Evolutionary conservation across 2,888 invertebrate genomes (phyloP).

Genomic region (Macropis europaea): DNA sequence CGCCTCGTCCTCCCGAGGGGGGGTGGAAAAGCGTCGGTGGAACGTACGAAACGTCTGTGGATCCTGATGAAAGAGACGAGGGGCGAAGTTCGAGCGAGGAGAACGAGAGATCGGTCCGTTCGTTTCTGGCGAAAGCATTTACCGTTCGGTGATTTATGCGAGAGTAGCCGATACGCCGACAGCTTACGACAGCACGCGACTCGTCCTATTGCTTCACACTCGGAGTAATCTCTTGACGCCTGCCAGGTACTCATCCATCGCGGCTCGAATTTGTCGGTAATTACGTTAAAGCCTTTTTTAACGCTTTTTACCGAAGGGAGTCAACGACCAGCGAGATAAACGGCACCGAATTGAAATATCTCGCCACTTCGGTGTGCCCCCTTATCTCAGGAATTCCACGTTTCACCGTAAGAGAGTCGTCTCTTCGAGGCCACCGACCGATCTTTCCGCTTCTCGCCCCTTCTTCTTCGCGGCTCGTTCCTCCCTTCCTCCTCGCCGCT

Average conservation of each 20-base stretch:
- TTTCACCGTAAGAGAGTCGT: slow-evolving; percentile 64
- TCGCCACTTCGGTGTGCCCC: slow-evolving; percentile 50
- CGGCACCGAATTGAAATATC: slow-evolving; percentile 66
- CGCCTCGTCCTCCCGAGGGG: neutral
- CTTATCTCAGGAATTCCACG: slow-evolving; percentile 68
- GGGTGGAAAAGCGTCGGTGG: neutral
- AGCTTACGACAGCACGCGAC: slow-evolving; percentile 47
- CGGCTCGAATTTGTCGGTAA: slow-evolving; percentile 63
- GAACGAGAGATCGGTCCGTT: too few relatives aligned
- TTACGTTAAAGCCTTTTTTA: slow-evolving; percentile 61
- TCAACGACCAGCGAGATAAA: slow-evolving; percentile 58
- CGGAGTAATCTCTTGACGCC: slow-evolving; percentile 50
- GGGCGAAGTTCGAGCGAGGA: neutral
- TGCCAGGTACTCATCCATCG: slow-evolving; percentile 53
- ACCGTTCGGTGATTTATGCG: slow-evolving; percentile 54
- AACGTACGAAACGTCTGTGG: neutral
- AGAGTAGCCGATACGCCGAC: slow-evolving; percentile 34
- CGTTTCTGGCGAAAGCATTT: slow-evolving; percentile 39
- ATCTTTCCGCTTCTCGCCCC: slow-evolving; percentile 26
- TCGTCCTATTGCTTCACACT: slow-evolving; percentile 44
- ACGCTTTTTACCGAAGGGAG: slow-evolving; percentile 50
- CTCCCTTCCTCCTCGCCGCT: neutral
- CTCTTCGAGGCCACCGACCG: slow-evolving; percentile 30
- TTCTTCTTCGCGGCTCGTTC: neutral
- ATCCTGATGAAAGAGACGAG: neutral